Evolutionary conservation across 2,113 vertebrate genomes (phyloP).

Genomic region (Prionailurus viverrinus): DNA sequence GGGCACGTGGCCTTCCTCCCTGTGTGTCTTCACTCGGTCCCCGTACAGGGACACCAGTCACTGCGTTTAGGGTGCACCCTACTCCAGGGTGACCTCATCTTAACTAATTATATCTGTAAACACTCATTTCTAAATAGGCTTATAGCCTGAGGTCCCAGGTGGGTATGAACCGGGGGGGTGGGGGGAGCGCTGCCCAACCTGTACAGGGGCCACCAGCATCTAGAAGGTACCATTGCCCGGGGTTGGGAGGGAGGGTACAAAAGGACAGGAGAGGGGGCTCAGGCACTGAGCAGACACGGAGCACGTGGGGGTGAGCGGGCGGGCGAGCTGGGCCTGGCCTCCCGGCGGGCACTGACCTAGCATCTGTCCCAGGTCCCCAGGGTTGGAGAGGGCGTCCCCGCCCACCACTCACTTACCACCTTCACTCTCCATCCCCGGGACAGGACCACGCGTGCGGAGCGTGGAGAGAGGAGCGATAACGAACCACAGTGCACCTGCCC

Average conservation of each 20-base stretch:
- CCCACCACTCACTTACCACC: not conserved
- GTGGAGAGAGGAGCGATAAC: not conserved
- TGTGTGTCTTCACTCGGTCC: rapidly evolving
- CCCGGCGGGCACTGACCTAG: rapidly evolving
- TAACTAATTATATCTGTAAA: not conserved
- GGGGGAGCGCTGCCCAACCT: rapidly evolving
- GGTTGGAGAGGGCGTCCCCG: not conserved
- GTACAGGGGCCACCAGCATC: not conserved
- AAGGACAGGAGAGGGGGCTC: no score
- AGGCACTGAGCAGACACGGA: not conserved
- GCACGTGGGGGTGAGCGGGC: not conserved
- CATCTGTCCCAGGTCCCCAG: not conserved
- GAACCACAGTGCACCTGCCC: not conserved
- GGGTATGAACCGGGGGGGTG: not conserved
- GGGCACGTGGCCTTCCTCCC: no score
- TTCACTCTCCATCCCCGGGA: not conserved
- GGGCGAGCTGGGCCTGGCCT: not conserved
- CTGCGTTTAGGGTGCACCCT: no score
- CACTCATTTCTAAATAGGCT: not conserved
- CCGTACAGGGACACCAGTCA: not conserved
- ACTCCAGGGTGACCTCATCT: not conserved
- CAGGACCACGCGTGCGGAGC: rapidly evolving
- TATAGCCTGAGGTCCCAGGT: not conserved
- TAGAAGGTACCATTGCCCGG: not conserved
- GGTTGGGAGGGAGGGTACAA: not conserved